Conservation (phyloP, 2,888 invertebrate species). For the Polylopha cassiicola region DNA sequence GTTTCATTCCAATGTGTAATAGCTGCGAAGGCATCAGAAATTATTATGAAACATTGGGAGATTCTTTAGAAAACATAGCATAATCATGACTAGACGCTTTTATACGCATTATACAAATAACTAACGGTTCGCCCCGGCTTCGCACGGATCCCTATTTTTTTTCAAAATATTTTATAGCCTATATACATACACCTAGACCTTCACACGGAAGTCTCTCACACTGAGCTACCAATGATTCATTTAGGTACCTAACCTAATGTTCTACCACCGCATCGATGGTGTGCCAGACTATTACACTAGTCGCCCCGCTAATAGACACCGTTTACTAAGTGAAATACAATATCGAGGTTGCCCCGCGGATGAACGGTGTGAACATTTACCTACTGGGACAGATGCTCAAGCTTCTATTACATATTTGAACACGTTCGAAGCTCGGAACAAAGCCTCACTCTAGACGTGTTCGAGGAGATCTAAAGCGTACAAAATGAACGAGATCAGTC, state of each 20-base stretch:
- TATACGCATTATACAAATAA: no score
- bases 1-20: no score
- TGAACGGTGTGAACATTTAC: slow-evolving; percentile 30
- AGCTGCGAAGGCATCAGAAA: no score
- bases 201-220: no score
- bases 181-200: no score
- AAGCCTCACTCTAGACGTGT: slow-evolving; percentile 2
- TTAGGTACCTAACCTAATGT: slow-evolving; percentile 60
- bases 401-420: slow-evolving; percentile 19
- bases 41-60: no score
- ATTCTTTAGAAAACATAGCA: no score
- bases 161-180: no score
- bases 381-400: slow-evolving; percentile 14
- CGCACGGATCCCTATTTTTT: no score
- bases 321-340: slow-evolving; percentile 50
- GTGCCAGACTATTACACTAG: slow-evolving; percentile 40
- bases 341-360: slow-evolving; percentile 35
- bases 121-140: no score
- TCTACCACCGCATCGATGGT: slow-evolving; percentile 42
- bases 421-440: slow-evolving; percentile 10
- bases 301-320: slow-evolving; percentile 44
- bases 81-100: no score
- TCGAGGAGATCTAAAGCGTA: slow-evolving; percentile 1
- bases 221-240: slow-evolving; percentile 48
- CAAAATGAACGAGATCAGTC: no score